Evolutionary conservation across 2,113 vertebrate species (phyloP).

Genomic region (Anoplopoma fimbria): DNA sequence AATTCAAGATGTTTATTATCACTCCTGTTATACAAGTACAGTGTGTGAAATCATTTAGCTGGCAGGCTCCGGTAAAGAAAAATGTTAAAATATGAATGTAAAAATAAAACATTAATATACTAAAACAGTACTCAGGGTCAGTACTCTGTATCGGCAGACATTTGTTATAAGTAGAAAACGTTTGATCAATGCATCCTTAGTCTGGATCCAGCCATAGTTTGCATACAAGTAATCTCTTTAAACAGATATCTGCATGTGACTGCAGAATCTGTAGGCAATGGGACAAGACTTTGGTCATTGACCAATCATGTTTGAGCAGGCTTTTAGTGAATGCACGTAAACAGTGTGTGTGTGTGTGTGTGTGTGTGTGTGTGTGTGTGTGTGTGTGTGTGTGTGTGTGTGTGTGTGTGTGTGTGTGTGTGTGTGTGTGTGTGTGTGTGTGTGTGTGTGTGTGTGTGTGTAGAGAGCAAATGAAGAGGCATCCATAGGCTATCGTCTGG

Average conservation of each 20-base stretch:
- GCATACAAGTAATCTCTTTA: background rate
- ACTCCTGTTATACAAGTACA: background rate
- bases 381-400: too few species aligned
- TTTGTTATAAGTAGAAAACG: background rate
- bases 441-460: too few species aligned
- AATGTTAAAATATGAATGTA: too few species aligned
- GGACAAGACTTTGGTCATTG: background rate
- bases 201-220: background rate
- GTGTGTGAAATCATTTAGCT: background rate
- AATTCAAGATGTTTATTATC: background rate
- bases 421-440: too few species aligned
- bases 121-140: background rate
- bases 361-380: too few species aligned
- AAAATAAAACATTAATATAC: too few species aligned
- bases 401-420: too few species aligned
- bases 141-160: background rate
- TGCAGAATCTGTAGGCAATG: too few species aligned
- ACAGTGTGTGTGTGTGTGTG: too few species aligned
- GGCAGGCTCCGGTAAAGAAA: too few species aligned
- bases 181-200: too few species aligned
- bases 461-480: background rate
- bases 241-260: background rate
- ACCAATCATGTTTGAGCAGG: background rate
- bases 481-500: background rate
- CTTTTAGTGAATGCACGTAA: background rate